Conservation (phyloP, 1,140 invertebrate species). For the Bicyclus anynana region DNA sequence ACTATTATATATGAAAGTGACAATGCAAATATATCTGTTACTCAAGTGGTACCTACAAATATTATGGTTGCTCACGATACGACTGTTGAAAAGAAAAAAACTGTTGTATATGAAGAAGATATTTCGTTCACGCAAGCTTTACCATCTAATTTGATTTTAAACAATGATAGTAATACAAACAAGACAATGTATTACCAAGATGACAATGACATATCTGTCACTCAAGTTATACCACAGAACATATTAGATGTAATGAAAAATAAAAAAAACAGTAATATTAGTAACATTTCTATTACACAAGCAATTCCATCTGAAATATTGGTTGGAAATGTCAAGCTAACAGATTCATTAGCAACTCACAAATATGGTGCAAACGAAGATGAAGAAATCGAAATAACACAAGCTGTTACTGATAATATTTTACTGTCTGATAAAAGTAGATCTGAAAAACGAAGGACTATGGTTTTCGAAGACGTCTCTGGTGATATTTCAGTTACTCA, state of each 20-base stretch:
- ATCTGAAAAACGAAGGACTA: constrained; percentile 19
- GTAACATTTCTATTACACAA: constrained; percentile 14
- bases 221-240: constrained; percentile 10
- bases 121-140: constrained; percentile 46
- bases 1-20: constrained; percentile 28
- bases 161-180: constrained; percentile 1
- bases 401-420: constrained; percentile 28
- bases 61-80: constrained; percentile 20
- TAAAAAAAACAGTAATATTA: not conserved
- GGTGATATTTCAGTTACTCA: constrained; percentile 40
- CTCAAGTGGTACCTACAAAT: constrained; percentile 30
- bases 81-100: constrained; percentile 23
- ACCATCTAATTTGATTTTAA: constrained; percentile 28
- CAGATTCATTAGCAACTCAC: not conserved
- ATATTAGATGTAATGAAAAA: not conserved
- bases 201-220: constrained; percentile 17
- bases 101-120: constrained; percentile 36
- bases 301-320: constrained; percentile 22
- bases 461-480: constrained; percentile 25
- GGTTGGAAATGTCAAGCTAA: not conserved
- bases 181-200: constrained; percentile 18
- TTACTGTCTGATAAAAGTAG: not conserved
- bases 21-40: constrained; percentile 33
- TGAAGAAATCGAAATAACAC: constrained; percentile 33
- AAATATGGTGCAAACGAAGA: constrained; percentile 13